Base-by-base conservation (phyloP, 2,113 vertebrate species). In the Labeo catla region DNA sequence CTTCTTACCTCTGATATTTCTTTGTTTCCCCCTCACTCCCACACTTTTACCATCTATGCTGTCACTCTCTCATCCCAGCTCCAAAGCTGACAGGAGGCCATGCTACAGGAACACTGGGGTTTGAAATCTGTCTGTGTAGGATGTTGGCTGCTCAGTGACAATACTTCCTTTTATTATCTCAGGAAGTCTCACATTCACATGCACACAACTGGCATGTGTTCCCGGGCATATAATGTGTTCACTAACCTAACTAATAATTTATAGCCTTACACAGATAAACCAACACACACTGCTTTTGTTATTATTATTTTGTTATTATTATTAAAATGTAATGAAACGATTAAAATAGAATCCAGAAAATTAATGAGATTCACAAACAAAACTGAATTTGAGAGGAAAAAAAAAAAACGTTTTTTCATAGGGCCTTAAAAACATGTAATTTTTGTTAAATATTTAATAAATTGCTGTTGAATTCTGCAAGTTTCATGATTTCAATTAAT, bases 51-150 rank as follows among this genome's bases (percentile, higher is more conserved):
- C 45, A 50, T 16, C 19, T 73, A 57, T 57, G 36, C 54, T 84
- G 57, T 84, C 6, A 72, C 73, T 87, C 85, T 11, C 23, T 23
- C 54, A 73, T 76, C 74, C 79, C 79, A 45, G 54, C 84, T 88
- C 79, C 70, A 59, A 16, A 86, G 76, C 74, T 81, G 90, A 90
- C 89, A 89, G 85, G 74, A 78, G 87, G 87, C 77, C 34, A 45
- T 52, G 66, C 79, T 61, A 77, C 61, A 88, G 90, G 89, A 91
- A 91, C 85, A 84, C 10, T 23, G 8, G 63, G 80, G 83, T 89
- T 87, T 84, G 68, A 88, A 90, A 91, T 76, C 82, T 80, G 65
- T 84, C 77, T 83, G 85, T 9, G 79, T 85, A 63, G 84, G 88
- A 86, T 49, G 45, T 68, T 52, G n/a, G 45, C 61, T 82, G 80